Evolutionary conservation across 2,797 vertebrate genomes (phyloP), one percentile per base, ranked within the genome.

Genomic region (Acanthornis magna): DNA sequence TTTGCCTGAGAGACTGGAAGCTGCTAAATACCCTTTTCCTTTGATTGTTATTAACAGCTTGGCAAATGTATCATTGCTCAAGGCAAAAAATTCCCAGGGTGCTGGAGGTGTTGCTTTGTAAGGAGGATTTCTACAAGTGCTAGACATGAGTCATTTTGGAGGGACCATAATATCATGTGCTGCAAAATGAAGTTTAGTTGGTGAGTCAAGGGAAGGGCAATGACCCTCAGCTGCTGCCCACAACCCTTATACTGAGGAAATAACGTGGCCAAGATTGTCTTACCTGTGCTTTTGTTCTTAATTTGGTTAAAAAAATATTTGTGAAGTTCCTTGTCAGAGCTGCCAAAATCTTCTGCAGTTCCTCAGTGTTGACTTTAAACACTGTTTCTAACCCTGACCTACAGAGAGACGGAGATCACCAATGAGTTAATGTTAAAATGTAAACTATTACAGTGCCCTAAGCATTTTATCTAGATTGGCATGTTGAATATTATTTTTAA

Each of bases 231-330:
- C 51, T 95, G 42, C 73, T 62, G 40, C 68, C 66, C 21, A 29
- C 27, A 66, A 11, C 16, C 10, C 13, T 58, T 66, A 61, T 3
- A 19, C 26, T 54, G 70, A 71, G 53, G 48, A 89, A 88, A 48
- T 30, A 36, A 62, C 5, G 8, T 68, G n/a, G 20, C 14, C 3
- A 63, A 87, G 16, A 15, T 45, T 50, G 54, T n/a, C 81, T 97
- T 96, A 98, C 98, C 97, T 98, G 96, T 50, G 94, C n/a, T 40
- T 97, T 95, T 25, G 10, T 27, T 89, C 73, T 97, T 53, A 97
- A 81, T 88, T 92, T 83, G 25, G 75, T 85, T 50, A 98, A 84
- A 91, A 98, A 95, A 29, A 60, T 82, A 51, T 96, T 96, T 10
- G 74, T 97, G 83, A 98, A 97, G 79, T 50, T 82, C 10, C 34